Evolutionary conservation across 2,797 vertebrate genomes (phyloP).

Genomic region (Argya squamiceps): DNA sequence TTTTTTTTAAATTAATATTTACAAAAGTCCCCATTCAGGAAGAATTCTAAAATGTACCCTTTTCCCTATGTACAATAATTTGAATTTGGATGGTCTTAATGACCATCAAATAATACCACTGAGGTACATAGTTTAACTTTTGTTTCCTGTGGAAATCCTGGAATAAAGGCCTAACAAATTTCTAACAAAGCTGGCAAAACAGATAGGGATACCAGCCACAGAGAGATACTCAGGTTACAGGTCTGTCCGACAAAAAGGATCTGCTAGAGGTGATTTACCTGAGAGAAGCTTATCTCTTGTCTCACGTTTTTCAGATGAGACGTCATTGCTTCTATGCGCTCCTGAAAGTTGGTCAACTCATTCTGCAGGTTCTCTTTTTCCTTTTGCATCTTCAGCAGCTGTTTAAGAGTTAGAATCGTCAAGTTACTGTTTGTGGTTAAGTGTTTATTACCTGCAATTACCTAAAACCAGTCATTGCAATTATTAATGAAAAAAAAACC

Average conservation of each 20-base stretch:
- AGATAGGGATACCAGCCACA: fast-evolving
- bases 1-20: background rate
- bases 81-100: background rate
- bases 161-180: background rate
- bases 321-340: slow-evolving; percentile 75
- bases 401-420: background rate
- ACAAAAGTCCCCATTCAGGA: background rate
- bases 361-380: slow-evolving; percentile 77
- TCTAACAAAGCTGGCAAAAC: background rate
- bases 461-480: background rate
- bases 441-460: background rate
- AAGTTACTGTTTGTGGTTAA: background rate
- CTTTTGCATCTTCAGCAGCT: slow-evolving; percentile 82
- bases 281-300: slow-evolving; percentile 83
- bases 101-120: background rate
- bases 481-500: background rate
- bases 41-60: background rate
- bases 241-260: no score
- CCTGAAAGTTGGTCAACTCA: slow-evolving; percentile 74
- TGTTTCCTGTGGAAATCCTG: background rate
- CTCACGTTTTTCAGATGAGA: slow-evolving; percentile 82
- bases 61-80: background rate
- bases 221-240: background rate
- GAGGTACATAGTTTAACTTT: background rate
- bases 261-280: slow-evolving; percentile 75